Conservation (phyloP, 2,888 invertebrate genomes). For the Drosophila crucigera region DNA sequence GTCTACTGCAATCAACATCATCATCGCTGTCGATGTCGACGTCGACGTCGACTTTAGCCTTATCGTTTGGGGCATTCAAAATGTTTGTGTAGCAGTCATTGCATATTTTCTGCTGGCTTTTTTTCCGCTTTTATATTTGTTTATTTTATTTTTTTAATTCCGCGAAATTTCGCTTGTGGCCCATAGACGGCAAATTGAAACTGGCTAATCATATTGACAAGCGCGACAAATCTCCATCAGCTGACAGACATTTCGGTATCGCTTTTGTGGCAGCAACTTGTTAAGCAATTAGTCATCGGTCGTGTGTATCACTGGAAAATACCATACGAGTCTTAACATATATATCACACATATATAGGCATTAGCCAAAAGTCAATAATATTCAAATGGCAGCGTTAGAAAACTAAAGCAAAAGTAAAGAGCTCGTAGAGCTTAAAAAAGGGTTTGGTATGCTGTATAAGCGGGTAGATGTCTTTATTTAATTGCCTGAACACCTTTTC, state of each 20-base stretch:
- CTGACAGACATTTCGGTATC: slow-evolving; percentile 44
- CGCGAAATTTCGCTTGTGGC: slow-evolving; percentile 38
- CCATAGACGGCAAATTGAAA: slow-evolving; percentile 31
- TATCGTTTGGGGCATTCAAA: slow-evolving; percentile 55
- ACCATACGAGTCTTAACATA: neutral
- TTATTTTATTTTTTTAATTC: slow-evolving; percentile 27
- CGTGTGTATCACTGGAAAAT: neutral
- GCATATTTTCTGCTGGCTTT: slow-evolving; percentile 39
- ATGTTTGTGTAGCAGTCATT: slow-evolving; percentile 47
- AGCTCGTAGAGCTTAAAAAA: neutral
- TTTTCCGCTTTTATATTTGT: neutral
- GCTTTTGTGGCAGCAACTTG: slow-evolving; percentile 43
- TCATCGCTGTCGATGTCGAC: slow-evolving; percentile 28
- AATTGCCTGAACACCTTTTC: neutral
- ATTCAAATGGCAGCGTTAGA: neutral
- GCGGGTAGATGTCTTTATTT: neutral
- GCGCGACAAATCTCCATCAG: slow-evolving; percentile 59
- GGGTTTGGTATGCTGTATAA: neutral
- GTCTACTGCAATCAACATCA: slow-evolving; percentile 40
- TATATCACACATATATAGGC: neutral
- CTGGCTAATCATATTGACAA: slow-evolving; percentile 64
- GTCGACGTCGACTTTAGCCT: slow-evolving; percentile 32
- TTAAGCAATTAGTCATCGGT: slow-evolving; percentile 57
- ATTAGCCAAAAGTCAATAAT: neutral
- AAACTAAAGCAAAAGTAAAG: neutral